Percentiles rank a stretch among this genome's conserved stretches.
phyloP scores from a whole-genome alignment of 2,888 invertebrate genomes.

The Troglohyphantes excavatus region DNA sequence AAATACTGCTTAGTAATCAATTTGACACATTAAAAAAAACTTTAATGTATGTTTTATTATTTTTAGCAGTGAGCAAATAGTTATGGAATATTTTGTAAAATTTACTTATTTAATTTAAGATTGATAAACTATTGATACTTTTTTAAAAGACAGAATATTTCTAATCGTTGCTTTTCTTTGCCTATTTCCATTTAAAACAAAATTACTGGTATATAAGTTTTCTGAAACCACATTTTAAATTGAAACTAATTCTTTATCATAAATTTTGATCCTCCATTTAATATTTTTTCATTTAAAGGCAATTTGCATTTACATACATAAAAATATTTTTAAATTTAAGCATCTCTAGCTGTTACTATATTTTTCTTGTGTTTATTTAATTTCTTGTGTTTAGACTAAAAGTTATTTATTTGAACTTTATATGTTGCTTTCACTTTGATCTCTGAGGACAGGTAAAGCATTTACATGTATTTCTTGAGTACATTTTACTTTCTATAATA shows the following conservation, averaged over 20 bases:
- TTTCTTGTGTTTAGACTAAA: background rate
- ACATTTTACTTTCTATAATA: too few relatives aligned
- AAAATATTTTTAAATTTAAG: constrained; percentile 1
- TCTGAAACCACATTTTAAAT: constrained; percentile 31
- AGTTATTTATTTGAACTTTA: background rate
- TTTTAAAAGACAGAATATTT: too few relatives aligned
- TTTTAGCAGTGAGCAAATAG: too few relatives aligned
- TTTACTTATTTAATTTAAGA: too few relatives aligned
- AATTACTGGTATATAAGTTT: background rate
- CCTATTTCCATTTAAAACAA: too few relatives aligned
- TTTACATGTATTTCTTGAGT: background rate
- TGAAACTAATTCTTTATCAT: background rate
- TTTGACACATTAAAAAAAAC: too few relatives aligned
- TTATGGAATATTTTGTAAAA: too few relatives aligned
- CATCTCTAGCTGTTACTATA: background rate
- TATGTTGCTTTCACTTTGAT: background rate
- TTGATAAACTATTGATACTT: too few relatives aligned
- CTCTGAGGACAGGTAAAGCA: background rate
- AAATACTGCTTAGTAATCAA: too few relatives aligned
- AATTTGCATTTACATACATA: constrained; percentile 9
- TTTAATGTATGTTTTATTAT: too few relatives aligned
- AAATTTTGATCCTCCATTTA: background rate
- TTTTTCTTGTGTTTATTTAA: background rate
- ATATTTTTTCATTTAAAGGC: background rate
- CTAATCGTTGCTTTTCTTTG: too few relatives aligned